Evolutionary conservation across 2,888 invertebrate species (phyloP).

Genomic region (Steromphala cineraria): DNA sequence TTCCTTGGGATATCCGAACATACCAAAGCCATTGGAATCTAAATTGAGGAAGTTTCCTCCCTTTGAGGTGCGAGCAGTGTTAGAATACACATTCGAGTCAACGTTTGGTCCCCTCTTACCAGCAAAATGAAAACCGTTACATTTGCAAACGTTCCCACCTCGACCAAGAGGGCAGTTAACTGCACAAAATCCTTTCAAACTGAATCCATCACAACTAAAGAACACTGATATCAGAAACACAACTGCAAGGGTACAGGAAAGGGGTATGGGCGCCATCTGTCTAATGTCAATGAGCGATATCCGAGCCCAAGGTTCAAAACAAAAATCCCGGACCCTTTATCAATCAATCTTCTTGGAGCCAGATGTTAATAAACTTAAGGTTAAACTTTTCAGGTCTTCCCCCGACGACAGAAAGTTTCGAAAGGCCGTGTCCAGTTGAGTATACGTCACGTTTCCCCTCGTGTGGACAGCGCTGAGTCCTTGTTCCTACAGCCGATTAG

Average conservation of each 20-base stretch:
- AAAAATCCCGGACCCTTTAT: too few species aligned
- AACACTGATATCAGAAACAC: neutral
- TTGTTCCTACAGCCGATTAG: neutral
- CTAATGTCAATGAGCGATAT: neutral
- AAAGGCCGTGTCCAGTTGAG: neutral
- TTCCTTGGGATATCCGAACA: conserved; percentile 8
- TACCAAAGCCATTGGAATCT: conserved; percentile 1
- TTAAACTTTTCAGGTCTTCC: too few species aligned
- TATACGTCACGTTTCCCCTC: neutral
- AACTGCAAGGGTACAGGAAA: neutral
- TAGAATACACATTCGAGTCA: neutral
- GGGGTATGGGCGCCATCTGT: neutral
- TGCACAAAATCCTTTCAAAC: conserved; percentile 48
- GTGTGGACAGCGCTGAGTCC: neutral
- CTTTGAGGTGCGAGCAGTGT: neutral
- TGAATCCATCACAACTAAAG: neutral
- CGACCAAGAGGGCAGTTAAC: conserved; percentile 52
- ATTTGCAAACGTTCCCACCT: conserved; percentile 66
- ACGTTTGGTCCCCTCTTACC: conserved; percentile 48
- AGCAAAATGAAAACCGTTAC: conserved; percentile 69
- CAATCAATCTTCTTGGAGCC: too few species aligned
- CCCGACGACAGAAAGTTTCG: neutral
- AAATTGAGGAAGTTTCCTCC: neutral
- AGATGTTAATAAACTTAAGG: too few species aligned
- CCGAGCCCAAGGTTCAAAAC: too few species aligned